Evolutionary conservation across 2,888 invertebrate genomes (phyloP).

Genomic region (Oeneis ivallda): DNA sequence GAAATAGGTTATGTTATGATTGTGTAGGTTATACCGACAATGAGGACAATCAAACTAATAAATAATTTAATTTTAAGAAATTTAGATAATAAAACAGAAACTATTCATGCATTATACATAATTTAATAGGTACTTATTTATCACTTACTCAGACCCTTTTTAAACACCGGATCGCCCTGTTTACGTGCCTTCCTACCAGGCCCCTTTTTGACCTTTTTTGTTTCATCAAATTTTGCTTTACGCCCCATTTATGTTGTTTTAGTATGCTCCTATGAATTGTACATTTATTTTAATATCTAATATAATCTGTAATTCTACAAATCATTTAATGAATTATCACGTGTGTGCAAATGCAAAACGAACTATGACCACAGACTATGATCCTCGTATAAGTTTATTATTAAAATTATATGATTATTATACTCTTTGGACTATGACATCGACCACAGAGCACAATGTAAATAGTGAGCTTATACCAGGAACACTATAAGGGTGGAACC

Average conservation of each 20-base stretch:
- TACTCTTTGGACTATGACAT: no score
- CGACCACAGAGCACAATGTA: no score
- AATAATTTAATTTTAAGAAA: neutral
- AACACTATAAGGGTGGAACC: no score
- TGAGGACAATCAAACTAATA: no score
- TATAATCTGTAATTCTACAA: neutral
- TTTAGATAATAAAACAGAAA: neutral
- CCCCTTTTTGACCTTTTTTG: constrained; percentile 87
- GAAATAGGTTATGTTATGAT: constrained; percentile 8
- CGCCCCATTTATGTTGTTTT: constrained; percentile 85
- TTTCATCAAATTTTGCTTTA: constrained; percentile 90
- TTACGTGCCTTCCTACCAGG: constrained; percentile 94
- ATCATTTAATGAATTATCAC: no score
- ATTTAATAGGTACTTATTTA: neutral
- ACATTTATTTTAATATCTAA: neutral
- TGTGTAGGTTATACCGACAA: neutral
- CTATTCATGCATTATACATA: neutral
- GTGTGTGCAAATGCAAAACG: no score
- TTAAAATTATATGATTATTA: no score
- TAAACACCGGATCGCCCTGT: constrained; percentile 89
- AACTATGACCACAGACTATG: no score
- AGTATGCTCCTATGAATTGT: neutral
- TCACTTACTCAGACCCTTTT: constrained; percentile 77
- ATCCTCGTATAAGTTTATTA: no score
- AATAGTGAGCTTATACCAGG: no score